Base-by-base conservation (phyloP, 2,888 invertebrate species). In the Nymphalis urticae region DNA sequence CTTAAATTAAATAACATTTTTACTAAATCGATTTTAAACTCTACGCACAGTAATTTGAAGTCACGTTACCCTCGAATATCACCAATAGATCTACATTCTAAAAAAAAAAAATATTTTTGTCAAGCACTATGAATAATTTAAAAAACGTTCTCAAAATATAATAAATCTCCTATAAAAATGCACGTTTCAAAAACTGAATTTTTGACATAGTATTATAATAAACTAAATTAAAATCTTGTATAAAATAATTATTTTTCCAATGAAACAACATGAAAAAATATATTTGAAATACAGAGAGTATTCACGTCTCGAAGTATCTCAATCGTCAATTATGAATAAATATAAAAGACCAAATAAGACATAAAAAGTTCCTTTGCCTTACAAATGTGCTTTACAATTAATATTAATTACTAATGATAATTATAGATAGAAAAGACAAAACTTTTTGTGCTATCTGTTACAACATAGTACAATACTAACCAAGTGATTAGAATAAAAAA, bases 261-360 rank as follows among this genome's bases (percentile, higher is more conserved):
- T 27, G 5, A 27, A 24, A 24, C 24, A 24, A 24, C 24, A 27
- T 27, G 27, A 27, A 27, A 27, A 27, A 27, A 32, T 17, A 17
- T 27, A 17, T 54, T 54, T 13, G 21, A 24, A 56, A 17, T n/a
- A 32, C 8, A n/a, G n/a, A n/a, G n/a, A n/a, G n/a, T n/a, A 1
- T 2, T 54, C 36, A 42, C 58, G 58, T 58, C 42, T n/a, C 2
- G 36, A 54, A 62, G 36, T 48, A 71, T 69, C 73, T 66, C 27
- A 58, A 36, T 36, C 19, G 72, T 74, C 59, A 71, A 69, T 73
- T 69, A 36, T n/a, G 47, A 61, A 36, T 53, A 24, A 53, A 24
- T n/a, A n/a, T n/a, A n/a, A n/a, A n/a, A n/a, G n/a, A n/a, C n/a
- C n/a, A 64, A 64, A 60, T 59, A 50, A 51, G 27, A 62, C 42